Conservation (phyloP, 2,113 vertebrate genomes). For the Nanorana parkeri region DNA sequence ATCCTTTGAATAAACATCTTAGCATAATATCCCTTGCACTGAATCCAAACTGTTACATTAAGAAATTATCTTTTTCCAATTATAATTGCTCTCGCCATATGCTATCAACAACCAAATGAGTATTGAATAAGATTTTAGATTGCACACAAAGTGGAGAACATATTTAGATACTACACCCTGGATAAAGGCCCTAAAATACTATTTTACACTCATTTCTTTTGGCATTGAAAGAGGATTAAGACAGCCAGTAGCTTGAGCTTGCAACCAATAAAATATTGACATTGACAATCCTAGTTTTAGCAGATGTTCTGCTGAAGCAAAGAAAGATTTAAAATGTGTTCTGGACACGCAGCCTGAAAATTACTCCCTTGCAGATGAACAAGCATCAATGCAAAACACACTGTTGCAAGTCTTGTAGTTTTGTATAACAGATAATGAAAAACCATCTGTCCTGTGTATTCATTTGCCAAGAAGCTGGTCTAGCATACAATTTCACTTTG, state of each 20-base stretch:
- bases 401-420: conserved; percentile 61
- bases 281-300: conserved; percentile 64
- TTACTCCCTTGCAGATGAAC: conserved; percentile 68
- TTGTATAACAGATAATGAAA: conserved; percentile 68
- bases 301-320: conserved; percentile 72
- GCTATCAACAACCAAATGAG: conserved; percentile 53
- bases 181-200: conserved; percentile 60
- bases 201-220: conserved; percentile 58
- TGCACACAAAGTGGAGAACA: conserved; percentile 58
- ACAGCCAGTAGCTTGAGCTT: conserved; percentile 58
- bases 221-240: conserved; percentile 61
- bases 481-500: conserved; percentile 58
- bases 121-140: conserved; percentile 58
- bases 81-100: conserved; percentile 61
- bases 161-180: conserved; percentile 54
- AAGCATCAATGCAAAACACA: conserved; percentile 61
- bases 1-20: conserved; percentile 8
- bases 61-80: conserved; percentile 25
- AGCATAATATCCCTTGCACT: conserved; percentile 13
- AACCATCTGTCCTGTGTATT: conserved; percentile 67
- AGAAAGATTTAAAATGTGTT: conserved; percentile 66
- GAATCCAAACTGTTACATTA: conserved; percentile 21
- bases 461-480: conserved; percentile 63
- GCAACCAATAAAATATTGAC: conserved; percentile 63
- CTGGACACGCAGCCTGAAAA: conserved; percentile 69